These are phyloP conservation scores for Eupithecia pulchellata DNA, from an alignment of 2,888 invertebrate genomes.

Conservation along the genomic window DNA sequence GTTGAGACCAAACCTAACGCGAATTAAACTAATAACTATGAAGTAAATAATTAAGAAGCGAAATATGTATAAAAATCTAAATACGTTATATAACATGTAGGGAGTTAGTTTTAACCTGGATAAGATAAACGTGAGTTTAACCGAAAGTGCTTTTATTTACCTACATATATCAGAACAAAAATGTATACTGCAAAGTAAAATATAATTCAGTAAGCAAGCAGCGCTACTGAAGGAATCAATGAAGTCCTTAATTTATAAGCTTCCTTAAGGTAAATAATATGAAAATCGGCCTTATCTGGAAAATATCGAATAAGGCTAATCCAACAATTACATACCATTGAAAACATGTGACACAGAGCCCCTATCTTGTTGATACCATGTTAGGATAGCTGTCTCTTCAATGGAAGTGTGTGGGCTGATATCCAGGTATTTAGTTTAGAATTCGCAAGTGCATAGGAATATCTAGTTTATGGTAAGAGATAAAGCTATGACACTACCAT, in stretches of 20 bases:
- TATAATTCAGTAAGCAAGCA: neutral
- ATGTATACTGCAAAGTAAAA: neutral
- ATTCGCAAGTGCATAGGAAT: slow-evolving; percentile 21
- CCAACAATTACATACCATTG: slow-evolving; percentile 34
- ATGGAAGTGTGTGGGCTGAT: slow-evolving; percentile 32
- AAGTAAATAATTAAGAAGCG: no score
- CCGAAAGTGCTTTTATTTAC: neutral
- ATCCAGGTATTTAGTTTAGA: slow-evolving; percentile 27
- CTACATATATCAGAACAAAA: neutral
- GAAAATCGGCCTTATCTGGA: neutral
- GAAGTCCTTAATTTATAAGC: neutral
- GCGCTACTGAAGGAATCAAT: neutral
- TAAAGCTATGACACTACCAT: neutral
- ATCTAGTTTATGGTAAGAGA: slow-evolving; percentile 4
- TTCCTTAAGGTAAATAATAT: no score
- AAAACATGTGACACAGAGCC: slow-evolving; percentile 26
- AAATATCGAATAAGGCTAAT: slow-evolving; percentile 7
- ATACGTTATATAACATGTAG: no score
- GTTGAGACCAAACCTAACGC: neutral
- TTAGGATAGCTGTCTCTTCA: slow-evolving; percentile 32
- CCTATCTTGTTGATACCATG: slow-evolving; percentile 32
- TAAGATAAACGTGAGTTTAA: no score
- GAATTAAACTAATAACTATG: no score
- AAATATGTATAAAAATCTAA: no score
- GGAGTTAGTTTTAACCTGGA: no score